These are phyloP conservation scores for Campoletis sonorensis DNA, from an alignment of 1,140 invertebrate genomes.

Conservation along the genomic window DNA sequence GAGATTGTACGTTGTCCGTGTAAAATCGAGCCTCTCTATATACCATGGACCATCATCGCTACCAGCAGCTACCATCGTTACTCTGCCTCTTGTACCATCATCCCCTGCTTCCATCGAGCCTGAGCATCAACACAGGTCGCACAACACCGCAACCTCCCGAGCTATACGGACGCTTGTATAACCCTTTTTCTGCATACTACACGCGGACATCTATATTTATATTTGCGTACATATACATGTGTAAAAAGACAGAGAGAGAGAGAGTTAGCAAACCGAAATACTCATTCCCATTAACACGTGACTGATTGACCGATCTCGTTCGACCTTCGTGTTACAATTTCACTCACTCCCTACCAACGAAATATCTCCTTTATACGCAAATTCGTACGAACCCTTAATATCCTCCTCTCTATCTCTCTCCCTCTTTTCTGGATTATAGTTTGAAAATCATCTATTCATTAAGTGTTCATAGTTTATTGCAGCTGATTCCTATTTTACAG, in stretches of 20 bases:
- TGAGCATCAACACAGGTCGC: slow-evolving; percentile 15
- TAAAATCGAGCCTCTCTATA: slow-evolving; percentile 64
- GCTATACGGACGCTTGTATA: slow-evolving; percentile 2
- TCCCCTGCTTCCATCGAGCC: slow-evolving; percentile 11
- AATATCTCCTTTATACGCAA: no score
- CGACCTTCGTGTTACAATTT: slow-evolving; percentile 35
- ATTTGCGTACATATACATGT: no score
- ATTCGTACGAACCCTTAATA: no score
- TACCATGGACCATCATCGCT: slow-evolving; percentile 23
- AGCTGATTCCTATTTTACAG: no score
- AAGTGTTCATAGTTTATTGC: no score
- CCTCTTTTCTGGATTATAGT: no score
- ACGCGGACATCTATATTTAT: no score
- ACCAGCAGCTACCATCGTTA: slow-evolving; percentile 11
- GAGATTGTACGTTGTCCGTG: slow-evolving; percentile 72
- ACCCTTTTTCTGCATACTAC: not conserved
- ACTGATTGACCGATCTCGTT: not conserved
- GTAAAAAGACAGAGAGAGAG: no score
- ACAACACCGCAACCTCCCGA: slow-evolving; percentile 8
- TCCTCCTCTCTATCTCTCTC: no score
- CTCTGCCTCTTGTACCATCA: slow-evolving; percentile 29
- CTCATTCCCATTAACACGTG: not conserved
- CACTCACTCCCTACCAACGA: not conserved
- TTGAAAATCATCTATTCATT: no score
- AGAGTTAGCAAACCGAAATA: not conserved